A percentile compares a stretch with the other conserved stretches of the same genome.
phyloP scores from a whole-genome alignment of 2,888 invertebrate species.

The Caenorhabditis wallacei region DNA sequence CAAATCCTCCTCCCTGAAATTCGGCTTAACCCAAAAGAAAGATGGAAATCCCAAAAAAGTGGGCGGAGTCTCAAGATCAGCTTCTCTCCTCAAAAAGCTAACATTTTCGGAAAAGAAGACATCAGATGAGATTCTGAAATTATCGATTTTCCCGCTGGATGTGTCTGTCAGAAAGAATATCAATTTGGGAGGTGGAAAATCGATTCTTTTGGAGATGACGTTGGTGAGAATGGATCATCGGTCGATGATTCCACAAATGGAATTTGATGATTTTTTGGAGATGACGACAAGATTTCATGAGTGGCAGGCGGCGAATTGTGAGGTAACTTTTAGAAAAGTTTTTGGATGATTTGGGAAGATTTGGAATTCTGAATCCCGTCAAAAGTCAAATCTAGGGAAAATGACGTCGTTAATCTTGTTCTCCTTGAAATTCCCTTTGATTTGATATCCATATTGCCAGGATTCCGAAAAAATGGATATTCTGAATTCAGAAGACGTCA shows the following conservation, averaged over 20 bases:
- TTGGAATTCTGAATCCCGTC: no score
- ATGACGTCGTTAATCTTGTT: no score
- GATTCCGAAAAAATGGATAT: no score
- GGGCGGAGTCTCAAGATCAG: conserved; percentile 34
- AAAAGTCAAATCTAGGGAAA: no score
- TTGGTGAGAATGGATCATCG: conserved; percentile 53
- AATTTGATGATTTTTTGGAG: conserved; percentile 68
- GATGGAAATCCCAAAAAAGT: conserved; percentile 33
- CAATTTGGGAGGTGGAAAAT: conserved; percentile 44
- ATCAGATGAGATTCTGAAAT: conserved; percentile 44
- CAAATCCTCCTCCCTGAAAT: conserved; percentile 40
- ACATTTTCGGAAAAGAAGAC: conserved; percentile 57
- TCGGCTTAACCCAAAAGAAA: conserved; percentile 36
- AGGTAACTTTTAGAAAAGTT: no score
- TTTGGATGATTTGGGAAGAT: no score
- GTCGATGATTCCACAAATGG: conserved; percentile 28
- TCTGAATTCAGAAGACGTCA: no score
- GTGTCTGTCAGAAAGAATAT: conserved; percentile 41
- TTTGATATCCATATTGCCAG: no score
- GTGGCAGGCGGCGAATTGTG: conserved; percentile 47
- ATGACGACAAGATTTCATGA: conserved; percentile 63
- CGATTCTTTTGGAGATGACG: conserved; percentile 58
- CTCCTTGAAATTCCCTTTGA: no score
- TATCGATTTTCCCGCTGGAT: conserved; percentile 44
- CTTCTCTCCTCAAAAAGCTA: conserved; percentile 50